phyloP scores from a whole-genome alignment of 1,140 invertebrate species.

The Maconellicoccus hirsutus region DNA sequence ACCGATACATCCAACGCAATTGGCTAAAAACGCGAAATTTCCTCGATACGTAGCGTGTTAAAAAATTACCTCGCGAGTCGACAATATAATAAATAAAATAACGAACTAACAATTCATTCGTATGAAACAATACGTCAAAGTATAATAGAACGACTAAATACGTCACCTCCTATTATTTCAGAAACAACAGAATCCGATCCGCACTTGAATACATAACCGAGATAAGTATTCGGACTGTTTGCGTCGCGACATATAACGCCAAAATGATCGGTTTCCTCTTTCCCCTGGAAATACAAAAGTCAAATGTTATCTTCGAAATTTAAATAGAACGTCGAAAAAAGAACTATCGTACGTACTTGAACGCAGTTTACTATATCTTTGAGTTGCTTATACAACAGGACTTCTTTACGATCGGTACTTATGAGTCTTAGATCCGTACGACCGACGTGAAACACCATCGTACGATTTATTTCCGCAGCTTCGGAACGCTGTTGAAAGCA shows the following conservation, averaged over 20 bases:
- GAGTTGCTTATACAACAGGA: constrained; percentile 73
- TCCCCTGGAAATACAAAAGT: constrained; percentile 42
- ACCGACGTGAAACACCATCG: constrained; percentile 83
- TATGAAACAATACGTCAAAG: neutral
- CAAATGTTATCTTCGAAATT: no score
- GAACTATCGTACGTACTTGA: constrained; percentile 42
- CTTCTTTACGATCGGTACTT: constrained; percentile 80
- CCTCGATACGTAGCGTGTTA: no score
- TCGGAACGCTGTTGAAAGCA: constrained; percentile 24
- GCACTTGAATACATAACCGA: constrained; percentile 83
- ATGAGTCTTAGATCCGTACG: constrained; percentile 74
- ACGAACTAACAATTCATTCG: neutral
- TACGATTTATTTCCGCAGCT: constrained; percentile 64
- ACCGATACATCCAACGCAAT: no score
- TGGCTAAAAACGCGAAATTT: no score
- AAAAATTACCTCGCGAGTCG: no score
- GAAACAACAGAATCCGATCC: constrained; percentile 66
- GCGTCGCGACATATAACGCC: constrained; percentile 76
- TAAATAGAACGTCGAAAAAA: no score
- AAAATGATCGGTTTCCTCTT: constrained; percentile 70
- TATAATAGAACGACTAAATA: neutral
- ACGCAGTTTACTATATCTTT: constrained; percentile 79
- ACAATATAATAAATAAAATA: neutral
- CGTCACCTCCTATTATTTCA: constrained; percentile 59
- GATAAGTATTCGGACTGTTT: constrained; percentile 49